Conservation (phyloP, 1,140 invertebrate species). For the Micrasema minimum region DNA sequence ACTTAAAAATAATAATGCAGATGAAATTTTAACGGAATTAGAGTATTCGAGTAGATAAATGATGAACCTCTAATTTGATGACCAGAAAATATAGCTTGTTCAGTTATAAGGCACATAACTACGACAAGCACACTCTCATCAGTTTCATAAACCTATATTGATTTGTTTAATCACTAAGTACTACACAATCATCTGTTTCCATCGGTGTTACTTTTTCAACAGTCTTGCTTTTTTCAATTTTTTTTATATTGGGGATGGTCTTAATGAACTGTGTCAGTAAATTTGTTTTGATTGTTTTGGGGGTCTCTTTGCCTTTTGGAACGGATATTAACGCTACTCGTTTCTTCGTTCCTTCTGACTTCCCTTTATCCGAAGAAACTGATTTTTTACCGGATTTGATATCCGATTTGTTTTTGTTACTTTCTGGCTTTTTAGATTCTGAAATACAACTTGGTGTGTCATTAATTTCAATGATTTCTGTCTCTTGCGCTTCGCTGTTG, state of each 20-base stretch:
- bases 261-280: conserved; percentile 71
- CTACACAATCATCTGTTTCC: conserved; percentile 45
- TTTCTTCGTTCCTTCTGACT: conserved; percentile 61
- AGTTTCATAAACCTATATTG: too few species aligned
- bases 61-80: too few species aligned
- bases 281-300: conserved; percentile 56
- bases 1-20: too few species aligned
- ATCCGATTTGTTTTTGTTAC: background rate
- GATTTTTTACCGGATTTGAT: conserved; percentile 27
- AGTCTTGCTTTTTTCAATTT: background rate
- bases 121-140: too few species aligned
- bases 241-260: conserved; percentile 46
- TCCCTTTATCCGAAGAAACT: conserved; percentile 53
- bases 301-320: conserved; percentile 53
- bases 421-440: too few species aligned
- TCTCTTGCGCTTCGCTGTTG: conserved; percentile 3
- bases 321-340: conserved; percentile 54
- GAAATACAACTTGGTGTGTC: too few species aligned
- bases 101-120: too few species aligned
- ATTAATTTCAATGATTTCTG: background rate
- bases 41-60: too few species aligned
- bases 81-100: too few species aligned
- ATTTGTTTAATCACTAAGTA: conserved; percentile 50
- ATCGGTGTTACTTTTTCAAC: conserved; percentile 5
- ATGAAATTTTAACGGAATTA: too few species aligned